phyloP scores from a whole-genome alignment of 2,888 invertebrate genomes.

The Tolmerus cingulatus region DNA sequence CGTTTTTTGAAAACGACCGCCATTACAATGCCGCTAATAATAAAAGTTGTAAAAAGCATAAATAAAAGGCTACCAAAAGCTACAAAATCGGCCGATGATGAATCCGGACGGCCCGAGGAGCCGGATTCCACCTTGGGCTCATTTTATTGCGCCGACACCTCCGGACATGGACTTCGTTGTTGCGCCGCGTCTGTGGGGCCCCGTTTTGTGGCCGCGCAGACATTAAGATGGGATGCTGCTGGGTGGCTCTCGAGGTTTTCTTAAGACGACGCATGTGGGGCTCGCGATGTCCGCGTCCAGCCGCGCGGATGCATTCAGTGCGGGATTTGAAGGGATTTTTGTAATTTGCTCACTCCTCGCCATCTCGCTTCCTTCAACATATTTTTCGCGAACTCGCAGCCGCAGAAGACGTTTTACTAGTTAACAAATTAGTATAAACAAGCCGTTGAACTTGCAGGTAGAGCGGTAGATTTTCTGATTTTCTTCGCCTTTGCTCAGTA shows the following conservation, averaged over 20 bases:
- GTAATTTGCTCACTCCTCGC: not conserved
- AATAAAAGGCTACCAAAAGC: constrained; percentile 33
- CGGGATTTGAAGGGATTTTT: not conserved
- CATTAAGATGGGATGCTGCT: not conserved
- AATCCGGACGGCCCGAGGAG: not conserved
- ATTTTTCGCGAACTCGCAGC: not conserved
- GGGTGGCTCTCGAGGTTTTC: constrained; percentile 1
- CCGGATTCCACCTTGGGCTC: constrained; percentile 20
- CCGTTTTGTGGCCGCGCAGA: not conserved
- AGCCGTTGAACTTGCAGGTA: not conserved
- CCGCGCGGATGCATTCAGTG: not conserved
- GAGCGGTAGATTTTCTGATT: not conserved
- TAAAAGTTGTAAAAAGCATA: constrained; percentile 27
- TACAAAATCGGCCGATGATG: not conserved
- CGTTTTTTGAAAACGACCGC: not conserved
- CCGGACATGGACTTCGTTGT: not conserved
- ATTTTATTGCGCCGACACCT: constrained; percentile 25
- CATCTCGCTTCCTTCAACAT: not conserved
- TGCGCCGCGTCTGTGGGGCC: not conserved
- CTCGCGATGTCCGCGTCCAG: not conserved
- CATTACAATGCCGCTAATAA: constrained; percentile 28
- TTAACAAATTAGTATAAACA: not conserved
- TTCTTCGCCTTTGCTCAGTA: not conserved
- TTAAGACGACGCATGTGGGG: not conserved
- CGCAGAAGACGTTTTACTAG: not conserved